Conservation (phyloP, 2,888 invertebrate species). For the Drosophila infuscata region DNA sequence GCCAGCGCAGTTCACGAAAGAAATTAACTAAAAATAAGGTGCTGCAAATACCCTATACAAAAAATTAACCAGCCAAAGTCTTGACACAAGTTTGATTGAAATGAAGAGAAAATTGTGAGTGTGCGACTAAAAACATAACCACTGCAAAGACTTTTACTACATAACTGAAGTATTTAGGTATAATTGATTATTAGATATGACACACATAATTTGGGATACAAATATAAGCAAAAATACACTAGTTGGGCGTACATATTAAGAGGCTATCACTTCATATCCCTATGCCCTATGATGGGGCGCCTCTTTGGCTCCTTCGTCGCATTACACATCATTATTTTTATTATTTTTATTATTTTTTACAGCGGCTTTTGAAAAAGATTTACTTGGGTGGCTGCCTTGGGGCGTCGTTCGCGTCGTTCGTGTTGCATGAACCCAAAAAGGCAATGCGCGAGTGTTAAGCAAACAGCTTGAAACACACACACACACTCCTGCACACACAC, state of each 20-base stretch:
- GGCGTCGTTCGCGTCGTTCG: slow-evolving; percentile 46
- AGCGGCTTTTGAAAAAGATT: slow-evolving; percentile 39
- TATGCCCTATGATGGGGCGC: neutral
- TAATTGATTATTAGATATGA: neutral
- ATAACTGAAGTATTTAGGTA: neutral
- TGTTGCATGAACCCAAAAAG: slow-evolving; percentile 57
- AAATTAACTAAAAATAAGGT: neutral
- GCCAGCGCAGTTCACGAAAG: neutral
- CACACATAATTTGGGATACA: slow-evolving; percentile 2
- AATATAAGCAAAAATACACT: slow-evolving; percentile 3
- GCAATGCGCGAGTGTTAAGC: slow-evolving; percentile 49
- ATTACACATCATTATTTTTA: slow-evolving; percentile 21
- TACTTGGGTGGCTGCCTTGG: slow-evolving; percentile 38
- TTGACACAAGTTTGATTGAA: neutral
- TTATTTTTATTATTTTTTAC: slow-evolving; percentile 13
- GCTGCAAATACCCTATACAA: neutral
- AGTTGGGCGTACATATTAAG: slow-evolving; percentile 8
- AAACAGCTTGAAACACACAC: slow-evolving; percentile 49
- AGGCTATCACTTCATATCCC: slow-evolving; percentile 29
- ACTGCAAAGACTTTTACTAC: neutral
- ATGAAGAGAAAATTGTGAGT: neutral
- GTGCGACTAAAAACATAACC: neutral
- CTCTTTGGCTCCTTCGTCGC: neutral
- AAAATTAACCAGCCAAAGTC: neutral
- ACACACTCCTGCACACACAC: neutral